Evolutionary conservation across 2,797 vertebrate species (phyloP), one percentile per base, ranked within the genome.

Genomic region (Podarcis lilfordi): DNA sequence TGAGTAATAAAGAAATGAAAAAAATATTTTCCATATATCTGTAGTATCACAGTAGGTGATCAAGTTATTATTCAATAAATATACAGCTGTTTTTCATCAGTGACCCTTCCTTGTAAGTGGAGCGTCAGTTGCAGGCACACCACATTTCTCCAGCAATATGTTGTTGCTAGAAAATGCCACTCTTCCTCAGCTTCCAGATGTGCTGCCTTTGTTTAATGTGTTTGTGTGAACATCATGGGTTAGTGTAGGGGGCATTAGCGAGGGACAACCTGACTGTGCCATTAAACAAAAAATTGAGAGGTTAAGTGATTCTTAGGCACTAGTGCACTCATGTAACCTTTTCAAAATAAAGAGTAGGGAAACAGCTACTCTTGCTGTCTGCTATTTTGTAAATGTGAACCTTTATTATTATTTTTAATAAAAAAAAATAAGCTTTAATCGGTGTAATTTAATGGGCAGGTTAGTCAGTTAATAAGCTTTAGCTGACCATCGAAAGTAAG

Each of bases 1-100:
- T 93, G 92, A 75, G 2, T 81, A 75, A 74, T 8, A 75, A 59
- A 35, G 43, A 87, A 84, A 32, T 27, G 80, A 8, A 79, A 77
- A 7, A 69, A 29, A 68, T 71, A n/a, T 74, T 90, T 90, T 82
- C 80, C 77, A 80, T 66, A 29, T 78, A 0, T 0, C 35, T 71
- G 61, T 75, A 82, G 78, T 90, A 82, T 27, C 86, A 45, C 4
- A 89, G 55, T 61, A 4, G 2, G 66, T n/a, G 40, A 71, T 69
- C 81, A 71, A 15, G 43, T 50, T 82, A 69, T 43, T 69, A 29
- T 32, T 82, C 64, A 71, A n/a, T 61, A 61, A 82, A 82, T 23
- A 43, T 13, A 45, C 27, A 69, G 15, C 43, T n/a, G 37, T 29
- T 82, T 82, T 45, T 71, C 45, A n/a, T 45, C 27, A 50, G 15